Evolutionary conservation across 2,888 invertebrate genomes (phyloP), one percentile per base, ranked within the genome.

Genomic region (Mayetiola destructor): DNA sequence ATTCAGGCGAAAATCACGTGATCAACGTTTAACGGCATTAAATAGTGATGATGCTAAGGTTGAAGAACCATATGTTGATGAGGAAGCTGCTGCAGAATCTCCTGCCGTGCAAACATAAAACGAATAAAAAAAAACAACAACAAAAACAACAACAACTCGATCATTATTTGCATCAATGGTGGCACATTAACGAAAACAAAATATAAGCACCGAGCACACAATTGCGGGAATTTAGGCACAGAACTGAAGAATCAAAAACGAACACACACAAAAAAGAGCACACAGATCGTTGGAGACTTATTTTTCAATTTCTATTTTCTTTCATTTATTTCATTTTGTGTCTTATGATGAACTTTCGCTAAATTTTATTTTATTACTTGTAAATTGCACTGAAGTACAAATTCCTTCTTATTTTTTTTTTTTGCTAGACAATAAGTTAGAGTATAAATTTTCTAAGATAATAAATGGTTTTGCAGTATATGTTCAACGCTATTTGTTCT

Each of bases 381-480:
- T 48, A 48, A 27, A 48, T 48, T 48, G 48, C 48, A 48, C 48
- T 48, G 9, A 48, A 48, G 48, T 48, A 48, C 48, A 42, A 42
- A 42, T 14, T 32, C 32, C 12, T 32, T 32, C 32, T 32, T 12
- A 32, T 32, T 32, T 32, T 32, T 32, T 9, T 12, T 32, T 32
- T 32, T 12, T 32, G 8, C 12, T 9, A 32, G 8, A 32, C 8
- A 9, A 9, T 32, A 32, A 32, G 32, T 9, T 32, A 12, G 32
- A 32, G 8, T 32, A 32, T 9, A 40, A 21, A 21, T 9, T 10
- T 3, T 8, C 5, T 20, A 40, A 20, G 40, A 21, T 39, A 18
- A 18, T 18, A 10, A 39, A 39, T 39, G n/a, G 16, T 39, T 21
- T 40, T 10, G 21, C 8, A 40, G 14, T 16, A 39, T 39, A n/a